Evolutionary conservation across 2,888 invertebrate genomes (phyloP), one percentile per base, ranked within the genome.

Genomic region (Argynnis bischoffii): DNA sequence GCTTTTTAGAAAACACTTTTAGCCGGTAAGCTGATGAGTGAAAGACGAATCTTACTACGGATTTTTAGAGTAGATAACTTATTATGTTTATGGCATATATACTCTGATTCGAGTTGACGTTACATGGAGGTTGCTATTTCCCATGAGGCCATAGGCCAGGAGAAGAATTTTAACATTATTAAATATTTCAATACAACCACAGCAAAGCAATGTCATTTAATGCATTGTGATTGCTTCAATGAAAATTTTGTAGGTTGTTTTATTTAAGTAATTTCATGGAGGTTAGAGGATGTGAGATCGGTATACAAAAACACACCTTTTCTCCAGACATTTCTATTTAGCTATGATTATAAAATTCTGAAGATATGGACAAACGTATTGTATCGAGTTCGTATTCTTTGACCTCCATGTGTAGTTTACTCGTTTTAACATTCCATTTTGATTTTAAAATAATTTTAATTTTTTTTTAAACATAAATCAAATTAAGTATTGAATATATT

Each of bases 101-200:
- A 59, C 31, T 59, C 59, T 48, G 48, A 59, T 16, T 59, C 59
- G 59, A 48, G 31, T 1, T 48, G 48, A 31, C 59, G 47, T 26
- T 31, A 26, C 26, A 48, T 46, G 35, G 35, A 41, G 11, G 11
- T 13, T n/a, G 31, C n/a, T 13, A 26, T 11, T 48, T 21, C 31
- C n/a, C 18, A 41, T 48, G 53, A 53, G 69, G 69, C 66, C 69
- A 66, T 50, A 69, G 69, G 69, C 69, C 54, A 47, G 56, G 48
- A 41, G 31, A 59, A 8, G 35, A 41, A 41, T 41, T 11, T 41
- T 2, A 41, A 41, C 11, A 41, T 41, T 41, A 41, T 11, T 41
- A 41, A 41, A 41, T 41, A 41, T 41, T 41, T 41, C 2, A 41
- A 8, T 11, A 2, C 11, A 41, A 41, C 35, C 35, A 6, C 35